Evolutionary conservation across 2,888 invertebrate genomes (phyloP), one percentile per base, ranked within the genome.

Genomic region (Cacoxenus indagator): DNA sequence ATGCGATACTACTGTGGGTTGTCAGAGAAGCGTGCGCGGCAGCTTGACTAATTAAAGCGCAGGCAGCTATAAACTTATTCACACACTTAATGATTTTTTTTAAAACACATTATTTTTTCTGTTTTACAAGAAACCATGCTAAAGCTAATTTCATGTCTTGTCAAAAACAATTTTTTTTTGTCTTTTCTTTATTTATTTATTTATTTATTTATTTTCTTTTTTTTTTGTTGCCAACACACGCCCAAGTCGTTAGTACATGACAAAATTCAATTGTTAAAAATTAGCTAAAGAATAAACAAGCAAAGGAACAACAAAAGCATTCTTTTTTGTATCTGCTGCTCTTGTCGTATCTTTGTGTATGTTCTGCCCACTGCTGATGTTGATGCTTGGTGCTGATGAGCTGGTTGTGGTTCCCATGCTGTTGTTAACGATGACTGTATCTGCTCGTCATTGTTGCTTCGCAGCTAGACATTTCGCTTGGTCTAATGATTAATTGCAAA

Each of bases 401-500:
- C 9, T 43, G 45, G 45, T 11, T n/a, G n/a, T n/a, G 5, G 19
- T 17, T 51, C 19, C 9, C 51, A 48, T n/a, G 17, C 4, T 51
- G 4, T 4, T 51, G 6, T 17, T 22, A 4, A 17, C 8, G 22
- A 51, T 48, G 9, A 19, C 19, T 48, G 17, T 51, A 51, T 22
- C 51, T 48, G 48, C 19, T 48, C 48, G 19, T 48, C 17, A 48
- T 48, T 48, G 19, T 48, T 17, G 17, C 22, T 17, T 48, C 17
- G 37, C 37, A 57, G 57, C 17, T 29, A 17, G 54, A 19, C 54
- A 54, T 22, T 11, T 14, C 24, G 11, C 29, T 59, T 31, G 59
- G 31, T 19, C 59, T n/a, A 62, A 45, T 62, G 45, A 62, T 62
- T 62, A 62, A 62, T 62, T 43, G 19, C 45, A 8, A 1, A 45